These are phyloP conservation scores for Trilocha varians DNA, from an alignment of 2,888 invertebrate species.

Conservation along the genomic window DNA sequence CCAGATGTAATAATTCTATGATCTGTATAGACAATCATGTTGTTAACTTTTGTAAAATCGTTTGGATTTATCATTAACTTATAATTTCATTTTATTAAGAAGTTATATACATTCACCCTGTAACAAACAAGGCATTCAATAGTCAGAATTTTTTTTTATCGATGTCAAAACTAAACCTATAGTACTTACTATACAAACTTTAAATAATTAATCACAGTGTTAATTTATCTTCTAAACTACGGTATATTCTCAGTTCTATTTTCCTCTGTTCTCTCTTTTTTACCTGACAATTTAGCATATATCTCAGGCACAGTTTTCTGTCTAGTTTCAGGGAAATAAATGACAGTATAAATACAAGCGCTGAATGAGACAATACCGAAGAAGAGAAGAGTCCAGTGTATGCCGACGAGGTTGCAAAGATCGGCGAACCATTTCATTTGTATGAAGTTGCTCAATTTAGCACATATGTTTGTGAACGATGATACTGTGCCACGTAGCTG, in stretches of 20 bases:
- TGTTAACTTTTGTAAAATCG: too few species aligned
- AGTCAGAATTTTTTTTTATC: too few species aligned
- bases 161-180: too few species aligned
- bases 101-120: too few species aligned
- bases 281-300: conserved; percentile 43
- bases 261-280: conserved; percentile 22
- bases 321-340: conserved; percentile 56
- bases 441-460: conserved; percentile 60
- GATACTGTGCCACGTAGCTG: conserved; percentile 63
- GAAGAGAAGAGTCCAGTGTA: conserved; percentile 60
- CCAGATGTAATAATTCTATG: too few species aligned
- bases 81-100: too few species aligned
- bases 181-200: too few species aligned
- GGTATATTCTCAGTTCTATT: conserved; percentile 29
- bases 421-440: conserved; percentile 63
- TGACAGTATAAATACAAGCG: conserved; percentile 44
- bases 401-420: conserved; percentile 47
- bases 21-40: too few species aligned
- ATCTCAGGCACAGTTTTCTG: conserved; percentile 55
- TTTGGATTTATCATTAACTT: too few species aligned
- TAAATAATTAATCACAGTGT: too few species aligned
- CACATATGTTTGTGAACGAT: conserved; percentile 55
- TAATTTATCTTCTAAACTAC: conserved; percentile 9
- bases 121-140: too few species aligned
- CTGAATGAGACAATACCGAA: conserved; percentile 49